Conservation (phyloP, 2,888 invertebrate species). For the Temnothorax unifasciatus region DNA sequence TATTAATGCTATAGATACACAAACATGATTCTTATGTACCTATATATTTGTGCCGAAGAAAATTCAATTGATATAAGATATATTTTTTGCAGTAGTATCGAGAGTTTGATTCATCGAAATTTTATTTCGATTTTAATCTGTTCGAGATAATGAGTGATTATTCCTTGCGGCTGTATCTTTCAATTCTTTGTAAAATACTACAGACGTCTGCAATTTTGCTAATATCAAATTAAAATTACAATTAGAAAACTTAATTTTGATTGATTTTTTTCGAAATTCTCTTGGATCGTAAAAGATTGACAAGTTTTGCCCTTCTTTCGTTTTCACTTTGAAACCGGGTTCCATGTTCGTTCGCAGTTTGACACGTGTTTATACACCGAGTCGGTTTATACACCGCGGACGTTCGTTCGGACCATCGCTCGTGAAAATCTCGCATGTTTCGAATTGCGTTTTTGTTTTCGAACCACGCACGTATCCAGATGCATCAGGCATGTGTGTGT, state of each 20-base stretch:
- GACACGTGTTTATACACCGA: slow-evolving; percentile 57
- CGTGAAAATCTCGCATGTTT: slow-evolving; percentile 56
- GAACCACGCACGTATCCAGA: slow-evolving; percentile 34
- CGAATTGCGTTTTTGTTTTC: slow-evolving; percentile 50
- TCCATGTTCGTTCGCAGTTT: slow-evolving; percentile 40
- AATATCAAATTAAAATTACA: not conserved
- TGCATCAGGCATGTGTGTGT: slow-evolving; percentile 28
- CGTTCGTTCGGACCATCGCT: slow-evolving; percentile 53
- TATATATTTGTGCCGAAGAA: not conserved
- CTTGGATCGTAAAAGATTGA: not conserved
- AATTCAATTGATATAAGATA: not conserved
- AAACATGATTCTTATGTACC: not conserved
- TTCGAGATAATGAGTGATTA: not conserved
- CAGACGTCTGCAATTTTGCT: not conserved
- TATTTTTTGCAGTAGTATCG: not conserved
- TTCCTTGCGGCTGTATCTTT: not conserved
- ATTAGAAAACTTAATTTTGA: not conserved
- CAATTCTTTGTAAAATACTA: not conserved
- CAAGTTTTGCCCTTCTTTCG: slow-evolving; percentile 15
- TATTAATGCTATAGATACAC: not conserved
- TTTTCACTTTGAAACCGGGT: slow-evolving; percentile 19
- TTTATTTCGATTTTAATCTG: not conserved
- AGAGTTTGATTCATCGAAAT: not conserved
- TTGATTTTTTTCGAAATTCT: slow-evolving; percentile 16
- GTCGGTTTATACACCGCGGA: slow-evolving; percentile 44